Conservation (phyloP, 2,888 invertebrate species). For the Perizoma flavofasciatum region DNA sequence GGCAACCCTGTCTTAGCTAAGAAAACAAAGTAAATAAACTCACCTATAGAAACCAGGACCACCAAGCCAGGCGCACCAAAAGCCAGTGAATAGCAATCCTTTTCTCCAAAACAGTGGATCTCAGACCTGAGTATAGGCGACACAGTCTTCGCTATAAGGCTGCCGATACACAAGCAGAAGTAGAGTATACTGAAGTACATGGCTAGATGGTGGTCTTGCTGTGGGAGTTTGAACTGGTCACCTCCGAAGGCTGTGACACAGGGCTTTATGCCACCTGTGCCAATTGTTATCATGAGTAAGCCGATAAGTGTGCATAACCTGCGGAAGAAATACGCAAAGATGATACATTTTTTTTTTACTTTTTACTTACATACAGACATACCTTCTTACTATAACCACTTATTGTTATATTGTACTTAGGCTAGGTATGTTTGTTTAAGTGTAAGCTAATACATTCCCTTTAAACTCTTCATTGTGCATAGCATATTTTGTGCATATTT, state of each 20-base stretch:
- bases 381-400: no score
- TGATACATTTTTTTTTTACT: no score
- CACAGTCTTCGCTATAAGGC: slow-evolving; percentile 88
- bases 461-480: no score
- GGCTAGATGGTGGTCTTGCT: slow-evolving; percentile 86
- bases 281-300: slow-evolving; percentile 87
- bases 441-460: no score
- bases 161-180: slow-evolving; percentile 86
- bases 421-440: no score
- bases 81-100: slow-evolving; percentile 88
- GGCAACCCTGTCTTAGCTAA: no score
- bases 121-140: slow-evolving; percentile 89
- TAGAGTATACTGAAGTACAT: slow-evolving; percentile 91
- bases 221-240: slow-evolving; percentile 88
- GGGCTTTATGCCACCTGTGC: slow-evolving; percentile 93
- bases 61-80: slow-evolving; percentile 91
- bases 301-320: slow-evolving; percentile 86
- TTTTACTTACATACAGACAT: no score
- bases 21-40: slow-evolving; percentile 43
- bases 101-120: slow-evolving; percentile 86
- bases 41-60: slow-evolving; percentile 88
- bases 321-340: background rate
- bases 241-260: slow-evolving; percentile 93
- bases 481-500: no score
- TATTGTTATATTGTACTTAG: no score